Evolutionary conservation across 2,113 vertebrate genomes (phyloP).

Genomic region (Ia io): DNA sequence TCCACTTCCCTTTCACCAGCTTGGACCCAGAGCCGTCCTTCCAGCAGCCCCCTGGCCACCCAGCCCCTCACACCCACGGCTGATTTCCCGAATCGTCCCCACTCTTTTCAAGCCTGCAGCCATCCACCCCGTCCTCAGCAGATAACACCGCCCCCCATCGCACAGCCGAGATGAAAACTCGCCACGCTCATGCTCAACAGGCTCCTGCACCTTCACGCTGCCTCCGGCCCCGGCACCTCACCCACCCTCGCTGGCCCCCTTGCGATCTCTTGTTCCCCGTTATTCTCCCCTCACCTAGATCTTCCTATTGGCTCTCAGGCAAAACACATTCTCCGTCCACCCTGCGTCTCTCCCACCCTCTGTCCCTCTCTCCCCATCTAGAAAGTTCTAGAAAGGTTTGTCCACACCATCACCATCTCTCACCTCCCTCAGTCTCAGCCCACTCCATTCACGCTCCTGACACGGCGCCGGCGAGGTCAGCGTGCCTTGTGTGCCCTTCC

Average conservation of each 20-base stretch:
- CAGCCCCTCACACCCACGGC: background rate
- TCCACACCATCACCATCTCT: background rate
- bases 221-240: background rate
- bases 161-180: background rate
- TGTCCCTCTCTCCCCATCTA: too few relatives aligned
- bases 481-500: too few relatives aligned
- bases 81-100: background rate
- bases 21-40: background rate
- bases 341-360: background rate
- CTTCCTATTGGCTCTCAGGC: background rate
- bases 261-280: background rate
- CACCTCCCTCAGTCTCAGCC: background rate
- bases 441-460: background rate
- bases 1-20: background rate
- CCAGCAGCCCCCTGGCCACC: background rate
- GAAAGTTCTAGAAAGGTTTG: background rate
- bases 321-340: background rate
- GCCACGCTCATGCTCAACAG: background rate
- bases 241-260: background rate
- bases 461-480: background rate
- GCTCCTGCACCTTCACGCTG: background rate
- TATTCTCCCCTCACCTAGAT: background rate
- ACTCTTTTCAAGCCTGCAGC: background rate
- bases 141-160: background rate
- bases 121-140: background rate